Evolutionary conservation across 1,140 invertebrate species (phyloP).

Genomic region (Saccostrea echinata): DNA sequence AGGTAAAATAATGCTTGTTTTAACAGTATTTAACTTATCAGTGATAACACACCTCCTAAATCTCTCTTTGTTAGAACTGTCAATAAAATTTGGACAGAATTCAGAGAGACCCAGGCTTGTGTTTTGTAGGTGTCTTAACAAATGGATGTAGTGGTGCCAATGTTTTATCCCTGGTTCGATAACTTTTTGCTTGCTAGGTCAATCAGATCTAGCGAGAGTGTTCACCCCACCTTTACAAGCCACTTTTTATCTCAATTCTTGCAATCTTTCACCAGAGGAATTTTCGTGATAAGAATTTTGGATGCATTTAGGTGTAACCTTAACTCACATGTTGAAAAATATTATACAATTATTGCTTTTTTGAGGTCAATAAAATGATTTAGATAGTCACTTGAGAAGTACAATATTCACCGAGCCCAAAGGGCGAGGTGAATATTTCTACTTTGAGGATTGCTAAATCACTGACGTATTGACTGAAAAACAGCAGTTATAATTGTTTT

Average conservation of each 20-base stretch:
- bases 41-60: neutral
- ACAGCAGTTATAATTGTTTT: no score
- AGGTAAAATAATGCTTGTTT: neutral
- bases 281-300: neutral
- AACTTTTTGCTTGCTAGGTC: slow-evolving; percentile 13
- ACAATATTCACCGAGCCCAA: no score
- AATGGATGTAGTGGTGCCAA: neutral
- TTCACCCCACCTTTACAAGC: neutral
- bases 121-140: neutral
- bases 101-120: neutral
- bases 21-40: neutral
- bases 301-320: slow-evolving; percentile 5
- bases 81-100: neutral
- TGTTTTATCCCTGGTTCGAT: neutral
- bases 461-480: no score
- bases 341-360: no score
- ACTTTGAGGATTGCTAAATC: no score
- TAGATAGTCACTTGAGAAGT: no score
- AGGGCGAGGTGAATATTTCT: no score
- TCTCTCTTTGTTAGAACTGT: neutral
- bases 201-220: neutral
- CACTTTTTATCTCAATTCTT: neutral
- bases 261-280: slow-evolving; percentile 12
- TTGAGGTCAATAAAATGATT: no score
- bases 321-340: neutral